These are phyloP conservation scores for Pelobates cultripes DNA, from an alignment of 2,797 vertebrate genomes.

Conservation along the genomic window DNA sequence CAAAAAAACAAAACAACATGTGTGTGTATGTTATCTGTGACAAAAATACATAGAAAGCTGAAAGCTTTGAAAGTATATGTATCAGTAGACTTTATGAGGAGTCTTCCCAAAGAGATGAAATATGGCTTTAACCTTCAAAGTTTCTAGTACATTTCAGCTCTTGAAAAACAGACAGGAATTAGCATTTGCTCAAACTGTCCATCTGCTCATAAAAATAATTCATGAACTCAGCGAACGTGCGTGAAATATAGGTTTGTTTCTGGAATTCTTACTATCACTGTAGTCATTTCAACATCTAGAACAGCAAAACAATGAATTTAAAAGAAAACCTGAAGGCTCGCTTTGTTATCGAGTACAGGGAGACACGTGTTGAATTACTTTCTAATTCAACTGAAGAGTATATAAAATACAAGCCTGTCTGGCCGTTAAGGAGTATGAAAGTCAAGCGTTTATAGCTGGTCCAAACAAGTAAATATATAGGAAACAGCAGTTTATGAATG, in stretches of 20 bases:
- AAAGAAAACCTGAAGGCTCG: not conserved
- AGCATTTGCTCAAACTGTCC: slow-evolving; percentile 53
- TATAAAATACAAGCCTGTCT: not conserved
- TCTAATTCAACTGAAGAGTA: not conserved
- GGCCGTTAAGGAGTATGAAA: not conserved
- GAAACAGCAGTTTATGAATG: not conserved
- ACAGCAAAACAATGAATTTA: not conserved
- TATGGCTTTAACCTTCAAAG: slow-evolving; percentile 45
- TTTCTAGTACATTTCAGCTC: slow-evolving; percentile 46
- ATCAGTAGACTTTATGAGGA: slow-evolving; percentile 1
- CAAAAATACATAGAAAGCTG: slow-evolving; percentile 1
- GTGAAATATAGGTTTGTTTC: slow-evolving; percentile 33
- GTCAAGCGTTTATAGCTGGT: slow-evolving; percentile 18
- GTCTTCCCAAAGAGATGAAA: slow-evolving; percentile 30
- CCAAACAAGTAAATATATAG: slow-evolving; percentile 1
- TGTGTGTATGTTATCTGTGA: slow-evolving; percentile 16
- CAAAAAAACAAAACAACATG: not conserved
- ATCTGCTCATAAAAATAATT: slow-evolving; percentile 52
- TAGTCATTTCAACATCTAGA: slow-evolving; percentile 18
- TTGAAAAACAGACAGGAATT: slow-evolving; percentile 51
- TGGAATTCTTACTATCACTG: slow-evolving; percentile 6
- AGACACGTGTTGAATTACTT: not conserved
- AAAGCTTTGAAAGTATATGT: not conserved
- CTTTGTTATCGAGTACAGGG: not conserved
- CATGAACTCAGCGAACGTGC: slow-evolving; percentile 41